A percentile compares a stretch with the other conserved stretches of the same genome.
These are phyloP conservation scores for Drosophila lini DNA, from an alignment of 1,140 invertebrate genomes.

Conservation along the genomic window DNA sequence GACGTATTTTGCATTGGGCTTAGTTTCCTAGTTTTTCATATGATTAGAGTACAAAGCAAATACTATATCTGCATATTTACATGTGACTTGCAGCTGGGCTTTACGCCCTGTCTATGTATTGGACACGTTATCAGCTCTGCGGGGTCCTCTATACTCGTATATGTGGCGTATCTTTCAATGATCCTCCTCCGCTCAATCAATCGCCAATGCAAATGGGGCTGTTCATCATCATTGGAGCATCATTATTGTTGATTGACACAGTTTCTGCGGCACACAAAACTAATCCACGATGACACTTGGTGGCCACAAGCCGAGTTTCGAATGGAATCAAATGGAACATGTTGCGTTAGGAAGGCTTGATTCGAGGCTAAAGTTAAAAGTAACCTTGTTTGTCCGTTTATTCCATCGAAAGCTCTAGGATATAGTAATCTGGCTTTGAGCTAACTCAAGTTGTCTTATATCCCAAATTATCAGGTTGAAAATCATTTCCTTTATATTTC, in stretches of 20 bases:
- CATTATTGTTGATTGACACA: constrained; percentile 53
- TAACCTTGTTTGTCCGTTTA: neutral
- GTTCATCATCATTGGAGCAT: constrained; percentile 25
- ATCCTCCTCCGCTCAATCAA: constrained; percentile 42
- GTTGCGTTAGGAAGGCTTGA: neutral
- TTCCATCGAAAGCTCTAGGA: neutral
- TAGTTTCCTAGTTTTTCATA: constrained; percentile 48
- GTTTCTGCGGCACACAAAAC: constrained; percentile 43
- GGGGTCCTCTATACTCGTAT: constrained; percentile 36
- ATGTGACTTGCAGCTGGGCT: constrained; percentile 21
- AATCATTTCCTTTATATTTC: neutral
- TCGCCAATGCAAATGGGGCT: constrained; percentile 44
- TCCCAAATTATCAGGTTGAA: neutral
- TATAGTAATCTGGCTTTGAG: neutral
- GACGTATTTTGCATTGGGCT: constrained; percentile 48
- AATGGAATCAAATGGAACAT: neutral
- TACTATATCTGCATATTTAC: constrained; percentile 24
- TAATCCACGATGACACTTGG: constrained; percentile 35
- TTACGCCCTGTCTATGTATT: constrained; percentile 9
- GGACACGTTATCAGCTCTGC: constrained; percentile 31
- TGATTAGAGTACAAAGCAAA: constrained; percentile 55
- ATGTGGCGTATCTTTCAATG: constrained; percentile 37
- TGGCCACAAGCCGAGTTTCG: constrained; percentile 12
- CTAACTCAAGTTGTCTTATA: neutral
- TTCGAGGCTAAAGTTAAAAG: neutral